These are phyloP conservation scores for Epizoanthus scotinus DNA, from an alignment of 92 coral and sea anemone genomes.

Conservation along the genomic window DNA sequence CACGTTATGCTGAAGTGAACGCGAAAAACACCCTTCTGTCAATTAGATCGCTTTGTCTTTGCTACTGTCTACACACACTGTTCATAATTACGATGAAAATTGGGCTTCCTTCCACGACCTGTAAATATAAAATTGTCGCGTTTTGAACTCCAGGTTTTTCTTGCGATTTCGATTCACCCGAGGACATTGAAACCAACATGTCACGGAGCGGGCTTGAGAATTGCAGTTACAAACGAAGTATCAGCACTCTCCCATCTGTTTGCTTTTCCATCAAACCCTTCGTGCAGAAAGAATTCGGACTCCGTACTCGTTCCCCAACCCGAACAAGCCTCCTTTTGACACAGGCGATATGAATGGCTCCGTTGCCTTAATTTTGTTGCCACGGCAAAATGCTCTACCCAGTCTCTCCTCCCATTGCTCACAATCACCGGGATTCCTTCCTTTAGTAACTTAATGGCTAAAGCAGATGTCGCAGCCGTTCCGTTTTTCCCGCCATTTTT, in stretches of 20 bases:
- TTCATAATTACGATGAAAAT: too few species aligned
- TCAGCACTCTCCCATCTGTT: constrained; percentile 73
- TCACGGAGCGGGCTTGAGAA: constrained; percentile 37
- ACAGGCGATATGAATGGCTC: constrained; percentile 52
- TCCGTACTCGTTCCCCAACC: constrained; percentile 54
- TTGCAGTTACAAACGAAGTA: constrained; percentile 63
- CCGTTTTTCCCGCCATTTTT: background rate
- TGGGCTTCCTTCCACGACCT: too few species aligned
- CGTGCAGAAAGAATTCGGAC: constrained; percentile 57
- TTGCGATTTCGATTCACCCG: background rate
- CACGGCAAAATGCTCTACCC: constrained; percentile 60
- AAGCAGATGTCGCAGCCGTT: constrained; percentile 24
- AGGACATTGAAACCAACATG: background rate
- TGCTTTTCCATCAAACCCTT: constrained; percentile 51
- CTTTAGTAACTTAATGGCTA: constrained; percentile 50
- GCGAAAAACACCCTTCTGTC: too few species aligned
- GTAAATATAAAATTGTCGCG: too few species aligned
- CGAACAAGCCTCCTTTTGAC: constrained; percentile 52
- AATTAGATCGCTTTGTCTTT: too few species aligned
- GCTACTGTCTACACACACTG: too few species aligned
- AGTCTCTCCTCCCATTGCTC: constrained; percentile 52
- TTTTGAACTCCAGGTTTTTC: background rate
- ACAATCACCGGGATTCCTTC: constrained; percentile 73
- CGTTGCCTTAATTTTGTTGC: constrained; percentile 72
- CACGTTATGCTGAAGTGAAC: too few species aligned